These are phyloP conservation scores for Heliothis peltigera DNA, from an alignment of 2,888 invertebrate species.

Conservation along the genomic window DNA sequence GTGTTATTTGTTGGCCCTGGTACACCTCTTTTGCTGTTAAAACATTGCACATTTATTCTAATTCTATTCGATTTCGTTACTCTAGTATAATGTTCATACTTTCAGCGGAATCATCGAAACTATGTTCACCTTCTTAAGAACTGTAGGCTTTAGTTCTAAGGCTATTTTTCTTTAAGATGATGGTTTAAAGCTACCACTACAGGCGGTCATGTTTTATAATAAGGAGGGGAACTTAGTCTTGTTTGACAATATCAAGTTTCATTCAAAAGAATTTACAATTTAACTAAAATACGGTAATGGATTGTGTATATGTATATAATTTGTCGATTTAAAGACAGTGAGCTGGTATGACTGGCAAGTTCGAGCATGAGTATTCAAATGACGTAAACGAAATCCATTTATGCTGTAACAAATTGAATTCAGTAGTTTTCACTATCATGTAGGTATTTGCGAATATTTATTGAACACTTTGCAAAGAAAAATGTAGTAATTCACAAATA, in stretches of 20 bases:
- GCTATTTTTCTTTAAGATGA: no score
- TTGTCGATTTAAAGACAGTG: not conserved
- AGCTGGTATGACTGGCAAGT: not conserved
- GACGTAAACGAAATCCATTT: not conserved
- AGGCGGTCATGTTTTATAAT: no score
- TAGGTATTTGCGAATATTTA: not conserved
- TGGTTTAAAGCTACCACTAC: no score
- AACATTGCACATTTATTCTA: conserved; percentile 10
- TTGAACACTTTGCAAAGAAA: not conserved
- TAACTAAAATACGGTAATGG: not conserved
- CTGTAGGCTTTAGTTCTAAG: no score
- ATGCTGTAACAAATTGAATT: not conserved
- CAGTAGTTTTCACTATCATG: no score
- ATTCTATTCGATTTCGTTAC: no score
- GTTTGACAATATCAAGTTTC: not conserved
- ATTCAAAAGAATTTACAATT: not conserved
- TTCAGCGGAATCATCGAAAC: not conserved
- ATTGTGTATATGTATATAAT: conserved; percentile 5
- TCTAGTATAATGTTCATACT: not conserved
- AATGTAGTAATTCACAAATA: conserved; percentile 18
- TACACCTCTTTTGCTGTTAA: conserved; percentile 13
- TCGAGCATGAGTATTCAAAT: not conserved
- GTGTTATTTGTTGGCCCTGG: conserved; percentile 21
- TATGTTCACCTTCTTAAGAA: no score
- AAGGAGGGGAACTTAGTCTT: no score